Evolutionary conservation across 92 coral and sea anemone species (phyloP), one percentile per base, ranked within the genome.

Genomic region (Bergia sp.): DNA sequence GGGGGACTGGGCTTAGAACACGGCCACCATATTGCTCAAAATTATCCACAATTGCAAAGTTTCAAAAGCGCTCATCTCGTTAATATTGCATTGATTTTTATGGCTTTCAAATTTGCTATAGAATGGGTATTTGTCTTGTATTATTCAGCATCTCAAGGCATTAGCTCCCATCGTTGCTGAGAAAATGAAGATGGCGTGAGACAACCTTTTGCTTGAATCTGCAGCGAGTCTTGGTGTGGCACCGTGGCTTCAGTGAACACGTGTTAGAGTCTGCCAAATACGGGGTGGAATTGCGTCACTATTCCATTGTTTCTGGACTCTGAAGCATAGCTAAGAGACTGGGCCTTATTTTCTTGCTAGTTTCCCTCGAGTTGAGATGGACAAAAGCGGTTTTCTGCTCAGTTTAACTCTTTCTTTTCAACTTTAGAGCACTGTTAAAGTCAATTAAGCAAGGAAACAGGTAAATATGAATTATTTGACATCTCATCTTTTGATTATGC

Each of bases 291-390:
- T 81, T 81, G 85, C 85, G 37, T 61, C 74, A 81, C 18, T 81
- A 8, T 81, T 6, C 53, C 58, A 81, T 81, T 81, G 85, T 81
- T 81, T 81, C 74, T 53, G 85, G 6, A 50, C 85, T 37, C 85
- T 81, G 73, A 57, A 58, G 73, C 73, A 82, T 82, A 82, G 76
- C 86, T 82, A 82, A 82, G 74, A 79, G 86, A 16, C 86, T 82
- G 38, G 86, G 66, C 86, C 75, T 29, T 29, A 29, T 29, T 29
- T 29, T 29, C 29, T 3, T 45, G 49, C 4, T 3, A 45, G 49
- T 64, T 64, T 18, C n/a, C 29, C 71, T 16, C 5, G 3, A 10
- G 20, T 64, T 45, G 4, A 0, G 49, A 45, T 1, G 4, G 23
- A 18, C 23, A 1, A 64, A 67, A 67, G 38, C 7, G 3, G 21